Conservation (phyloP, 2,113 vertebrate species). For the Sturnus vulgaris region DNA sequence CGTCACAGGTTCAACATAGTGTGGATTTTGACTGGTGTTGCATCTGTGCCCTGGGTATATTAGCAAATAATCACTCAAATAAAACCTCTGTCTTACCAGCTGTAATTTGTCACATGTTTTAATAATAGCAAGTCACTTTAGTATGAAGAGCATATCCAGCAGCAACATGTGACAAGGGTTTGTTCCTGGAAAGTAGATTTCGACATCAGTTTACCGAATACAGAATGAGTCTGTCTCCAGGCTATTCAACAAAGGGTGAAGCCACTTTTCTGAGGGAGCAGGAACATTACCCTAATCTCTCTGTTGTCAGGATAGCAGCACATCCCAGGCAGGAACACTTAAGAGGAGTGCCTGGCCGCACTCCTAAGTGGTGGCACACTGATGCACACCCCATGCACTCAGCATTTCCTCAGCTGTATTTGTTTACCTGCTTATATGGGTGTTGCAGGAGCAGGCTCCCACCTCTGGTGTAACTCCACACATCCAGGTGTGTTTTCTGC, state of each 20-base stretch:
- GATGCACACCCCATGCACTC: fast-evolving
- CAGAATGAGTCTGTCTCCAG: background rate
- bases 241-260: background rate
- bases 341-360: background rate
- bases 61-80: background rate
- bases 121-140: background rate
- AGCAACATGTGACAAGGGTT: background rate
- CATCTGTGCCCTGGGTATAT: background rate
- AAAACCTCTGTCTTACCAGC: background rate
- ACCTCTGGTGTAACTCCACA: background rate
- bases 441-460: background rate
- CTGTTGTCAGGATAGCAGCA: background rate
- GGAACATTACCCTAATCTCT: background rate
- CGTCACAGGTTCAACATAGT: background rate
- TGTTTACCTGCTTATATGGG: background rate
- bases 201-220: background rate
- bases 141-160: background rate
- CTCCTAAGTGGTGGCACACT: background rate
- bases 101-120: background rate
- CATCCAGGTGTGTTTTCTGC: background rate
- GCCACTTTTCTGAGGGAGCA: background rate
- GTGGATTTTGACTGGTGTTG: background rate
- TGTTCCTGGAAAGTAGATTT: background rate
- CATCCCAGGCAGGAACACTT: fast-evolving
- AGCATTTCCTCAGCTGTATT: background rate